A percentile compares a stretch with the other conserved stretches of the same genome.
Evolutionary conservation across 2,888 invertebrate genomes (phyloP).

Genomic region (Dryomyza anilis): DNA sequence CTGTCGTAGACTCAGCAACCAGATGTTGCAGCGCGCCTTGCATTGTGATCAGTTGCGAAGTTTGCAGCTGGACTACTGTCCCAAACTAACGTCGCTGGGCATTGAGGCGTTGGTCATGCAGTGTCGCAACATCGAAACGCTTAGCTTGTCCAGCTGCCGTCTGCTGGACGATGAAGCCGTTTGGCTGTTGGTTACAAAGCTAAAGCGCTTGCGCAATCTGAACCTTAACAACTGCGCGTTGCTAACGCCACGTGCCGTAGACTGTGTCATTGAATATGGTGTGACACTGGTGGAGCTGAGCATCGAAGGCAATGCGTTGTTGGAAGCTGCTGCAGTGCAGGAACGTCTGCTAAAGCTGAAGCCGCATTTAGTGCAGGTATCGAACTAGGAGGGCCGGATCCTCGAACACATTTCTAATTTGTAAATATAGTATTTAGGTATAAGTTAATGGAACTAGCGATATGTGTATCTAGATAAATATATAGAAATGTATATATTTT

Average conservation of each 20-base stretch:
- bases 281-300: constrained; percentile 42
- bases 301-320: constrained; percentile 43
- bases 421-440: no score
- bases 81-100: constrained; percentile 41
- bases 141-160: constrained; percentile 44
- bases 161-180: constrained; percentile 43
- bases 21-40: constrained; percentile 35
- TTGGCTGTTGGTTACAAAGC: constrained; percentile 32
- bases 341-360: constrained; percentile 36
- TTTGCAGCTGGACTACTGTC: constrained; percentile 45
- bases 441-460: no score
- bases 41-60: constrained; percentile 40
- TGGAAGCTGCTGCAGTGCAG: constrained; percentile 39
- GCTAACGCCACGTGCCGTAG: constrained; percentile 40
- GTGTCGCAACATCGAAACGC: constrained; percentile 45
- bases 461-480: no score
- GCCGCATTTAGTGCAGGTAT: no score
- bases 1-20: constrained; percentile 45
- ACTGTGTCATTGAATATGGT: constrained; percentile 38
- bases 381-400: no score
- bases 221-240: constrained; percentile 47
- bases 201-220: constrained; percentile 44
- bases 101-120: constrained; percentile 42
- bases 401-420: no score
- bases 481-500: no score